Conservation (phyloP, 2,888 invertebrate species). For the Rhimphoctona megacephalus region DNA sequence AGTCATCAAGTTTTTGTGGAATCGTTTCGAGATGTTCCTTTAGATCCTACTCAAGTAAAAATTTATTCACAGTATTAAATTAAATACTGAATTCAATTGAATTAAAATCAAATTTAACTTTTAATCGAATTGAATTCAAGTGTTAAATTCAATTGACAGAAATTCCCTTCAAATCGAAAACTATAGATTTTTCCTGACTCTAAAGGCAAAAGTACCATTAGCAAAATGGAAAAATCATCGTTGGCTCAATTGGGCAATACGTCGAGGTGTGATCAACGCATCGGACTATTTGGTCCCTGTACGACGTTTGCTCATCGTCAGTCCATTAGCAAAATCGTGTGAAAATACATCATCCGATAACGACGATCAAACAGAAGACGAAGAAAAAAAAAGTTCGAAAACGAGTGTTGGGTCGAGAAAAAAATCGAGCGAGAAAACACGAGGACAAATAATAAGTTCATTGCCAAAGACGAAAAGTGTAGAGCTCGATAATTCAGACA, state of each 20-base stretch:
- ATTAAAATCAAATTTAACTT: background rate
- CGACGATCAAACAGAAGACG: constrained; percentile 27
- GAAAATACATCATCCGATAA: constrained; percentile 40
- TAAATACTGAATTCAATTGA: background rate
- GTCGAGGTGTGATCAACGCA: constrained; percentile 76
- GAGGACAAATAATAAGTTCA: background rate
- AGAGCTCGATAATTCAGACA: constrained; percentile 47
- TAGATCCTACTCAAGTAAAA: constrained; percentile 76
- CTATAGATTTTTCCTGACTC: background rate
- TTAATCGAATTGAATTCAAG: background rate
- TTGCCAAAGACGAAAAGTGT: constrained; percentile 1
- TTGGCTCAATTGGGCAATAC: constrained; percentile 85
- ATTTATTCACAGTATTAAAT: background rate
- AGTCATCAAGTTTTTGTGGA: constrained; percentile 82
- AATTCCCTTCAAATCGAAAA: background rate
- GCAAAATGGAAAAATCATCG: constrained; percentile 85
- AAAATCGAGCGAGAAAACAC: background rate
- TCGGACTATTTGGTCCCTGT: constrained; percentile 75
- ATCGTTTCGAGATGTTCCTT: constrained; percentile 83
- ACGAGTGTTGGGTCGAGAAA: background rate
- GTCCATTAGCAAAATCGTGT: constrained; percentile 66
- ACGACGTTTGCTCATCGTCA: constrained; percentile 74
- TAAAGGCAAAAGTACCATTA: constrained; percentile 76
- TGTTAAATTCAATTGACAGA: background rate
- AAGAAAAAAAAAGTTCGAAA: constrained; percentile 12